These are phyloP conservation scores for Drosophila engyochracea DNA, from an alignment of 2,888 invertebrate species.

Conservation along the genomic window DNA sequence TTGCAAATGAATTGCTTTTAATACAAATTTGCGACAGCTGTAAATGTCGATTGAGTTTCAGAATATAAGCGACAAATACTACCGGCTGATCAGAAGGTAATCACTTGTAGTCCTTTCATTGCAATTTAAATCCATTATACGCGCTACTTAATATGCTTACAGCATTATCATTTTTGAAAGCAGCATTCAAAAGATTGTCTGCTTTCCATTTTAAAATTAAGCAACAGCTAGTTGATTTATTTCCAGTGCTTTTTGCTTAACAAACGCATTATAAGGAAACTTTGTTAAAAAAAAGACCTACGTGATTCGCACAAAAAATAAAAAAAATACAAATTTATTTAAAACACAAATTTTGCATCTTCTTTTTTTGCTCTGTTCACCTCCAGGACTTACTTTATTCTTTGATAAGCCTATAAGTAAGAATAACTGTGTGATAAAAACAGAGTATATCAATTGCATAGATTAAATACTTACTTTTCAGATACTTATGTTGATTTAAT, in stretches of 20 bases:
- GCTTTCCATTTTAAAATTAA: neutral
- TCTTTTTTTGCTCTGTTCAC: neutral
- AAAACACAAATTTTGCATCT: neutral
- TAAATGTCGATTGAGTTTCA: constrained; percentile 49
- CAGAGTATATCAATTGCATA: neutral
- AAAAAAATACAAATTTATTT: no score
- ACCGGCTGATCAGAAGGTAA: constrained; percentile 24
- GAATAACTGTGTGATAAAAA: constrained; percentile 10
- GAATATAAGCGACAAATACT: constrained; percentile 7
- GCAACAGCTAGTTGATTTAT: neutral
- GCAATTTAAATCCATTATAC: neutral
- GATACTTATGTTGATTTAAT: constrained; percentile 11
- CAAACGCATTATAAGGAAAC: neutral
- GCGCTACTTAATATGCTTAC: neutral
- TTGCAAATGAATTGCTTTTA: constrained; percentile 54
- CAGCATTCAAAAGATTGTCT: neutral
- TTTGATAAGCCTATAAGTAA: neutral
- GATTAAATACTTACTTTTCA: constrained; percentile 37
- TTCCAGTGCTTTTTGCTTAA: neutral
- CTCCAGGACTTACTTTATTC: neutral
- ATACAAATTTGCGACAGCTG: constrained; percentile 46
- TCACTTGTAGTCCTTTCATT: constrained; percentile 14
- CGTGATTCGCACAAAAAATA: neutral
- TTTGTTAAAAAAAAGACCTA: neutral
- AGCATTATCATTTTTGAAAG: neutral